A percentile compares a stretch with the other conserved stretches of the same genome.
Evolutionary conservation across 2,113 vertebrate species (phyloP).

Genomic region (Siniperca chuatsi): DNA sequence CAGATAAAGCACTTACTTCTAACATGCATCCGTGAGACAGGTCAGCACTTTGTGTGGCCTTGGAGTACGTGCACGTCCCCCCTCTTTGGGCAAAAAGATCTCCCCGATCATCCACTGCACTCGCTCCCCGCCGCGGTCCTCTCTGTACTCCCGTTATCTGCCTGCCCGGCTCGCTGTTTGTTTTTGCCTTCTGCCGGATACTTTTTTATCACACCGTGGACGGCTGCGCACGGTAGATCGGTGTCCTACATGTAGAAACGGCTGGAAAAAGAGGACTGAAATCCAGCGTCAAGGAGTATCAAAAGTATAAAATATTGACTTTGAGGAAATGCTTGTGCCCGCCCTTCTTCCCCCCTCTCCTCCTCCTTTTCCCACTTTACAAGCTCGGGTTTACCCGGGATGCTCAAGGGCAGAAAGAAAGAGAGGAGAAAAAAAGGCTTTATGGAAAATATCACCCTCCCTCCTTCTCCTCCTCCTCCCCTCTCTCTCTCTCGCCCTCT

Average conservation of each 20-base stretch:
- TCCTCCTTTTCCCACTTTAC: conserved; percentile 79
- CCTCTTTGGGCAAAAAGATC: conserved; percentile 9
- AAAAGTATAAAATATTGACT: conserved; percentile 84
- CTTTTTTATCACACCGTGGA: conserved; percentile 71
- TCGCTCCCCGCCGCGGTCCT: conserved; percentile 48
- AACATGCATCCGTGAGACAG: conserved; percentile 52
- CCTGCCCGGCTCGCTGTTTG: conserved; percentile 57
- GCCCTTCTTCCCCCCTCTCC: conserved; percentile 61
- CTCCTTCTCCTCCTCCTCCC: conserved; percentile 40
- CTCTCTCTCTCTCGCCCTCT: conserved; percentile 61
- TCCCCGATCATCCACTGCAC: conserved; percentile 57
- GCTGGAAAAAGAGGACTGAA: conserved; percentile 59
- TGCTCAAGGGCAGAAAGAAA: conserved; percentile 89
- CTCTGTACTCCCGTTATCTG: conserved; percentile 69
- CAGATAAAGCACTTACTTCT: conserved; percentile 77
- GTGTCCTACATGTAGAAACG: conserved; percentile 79
- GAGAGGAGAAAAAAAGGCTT: conserved; percentile 79
- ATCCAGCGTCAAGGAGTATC: conserved; percentile 77
- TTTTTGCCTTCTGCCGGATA: conserved; percentile 64
- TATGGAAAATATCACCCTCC: conserved; percentile 84
- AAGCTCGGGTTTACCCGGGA: conserved; percentile 84
- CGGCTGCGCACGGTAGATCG: conserved; percentile 65
- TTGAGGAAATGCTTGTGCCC: conserved; percentile 75
- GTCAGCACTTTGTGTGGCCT: conserved; percentile 55
- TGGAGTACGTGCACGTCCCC: conserved; percentile 38